Evolutionary conservation across 2,113 vertebrate genomes (phyloP), one percentile per base, ranked within the genome.

Genomic region (Perca flavescens): DNA sequence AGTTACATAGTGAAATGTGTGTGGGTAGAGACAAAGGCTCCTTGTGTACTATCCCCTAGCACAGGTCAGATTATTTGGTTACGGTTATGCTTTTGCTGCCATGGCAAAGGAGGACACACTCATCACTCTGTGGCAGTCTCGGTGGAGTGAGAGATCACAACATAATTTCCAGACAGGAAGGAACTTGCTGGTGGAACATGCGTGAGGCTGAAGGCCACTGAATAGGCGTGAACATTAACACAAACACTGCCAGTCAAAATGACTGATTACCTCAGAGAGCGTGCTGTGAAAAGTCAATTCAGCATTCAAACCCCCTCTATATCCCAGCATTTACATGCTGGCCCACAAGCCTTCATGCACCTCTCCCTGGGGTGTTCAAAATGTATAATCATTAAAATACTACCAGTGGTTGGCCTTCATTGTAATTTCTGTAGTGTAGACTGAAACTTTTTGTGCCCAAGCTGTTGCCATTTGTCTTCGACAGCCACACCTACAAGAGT

Each of bases 191-290:
- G 82, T 62, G 58, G 65, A 90, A 88, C 84, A 87, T 65, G 76
- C 56, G 22, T 49, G 50, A 93, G 73, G 83, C 80, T 89, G 85
- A 86, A 82, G 88, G 90, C 88, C 91, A 88, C 86, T 58, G 81
- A 83, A 90, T 76, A 77, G 84, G 81, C 78, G 69, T 83, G 86
- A 86, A 86, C 86, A 74, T 91, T 90, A 90, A 83, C 87, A 92
- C 91, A 92, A 94, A 91, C 91, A 73, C 91, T 92, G 93, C 90
- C 93, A 93, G 90, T 94, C 93, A 94, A 90, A 91, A 95, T 96
- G 94, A 95, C 79, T 92, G 93, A 95, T 96, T 90, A 91, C 91
- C 88, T 93, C 78, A 31, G 86, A 71, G 77, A 84, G 77, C 80
- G 64, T 89, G 91, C 86, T 88, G 88, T 80, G 93, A 93, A 94